phyloP scores from a whole-genome alignment of 2,888 invertebrate genomes.

The Phalera bucephala region DNA sequence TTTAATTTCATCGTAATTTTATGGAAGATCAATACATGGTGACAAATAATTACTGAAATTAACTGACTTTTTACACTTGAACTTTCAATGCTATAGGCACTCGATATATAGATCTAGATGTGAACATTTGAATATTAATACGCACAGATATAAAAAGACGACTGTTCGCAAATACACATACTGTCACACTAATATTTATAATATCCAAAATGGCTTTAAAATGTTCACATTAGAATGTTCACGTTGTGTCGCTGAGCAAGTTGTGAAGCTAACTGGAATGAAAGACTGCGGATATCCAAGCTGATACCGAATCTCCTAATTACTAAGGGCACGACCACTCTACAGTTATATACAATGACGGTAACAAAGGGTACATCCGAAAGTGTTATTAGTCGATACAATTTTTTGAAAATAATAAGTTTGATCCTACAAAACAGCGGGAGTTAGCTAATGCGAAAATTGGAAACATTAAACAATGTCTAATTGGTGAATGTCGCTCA shows the following conservation, averaged over 20 bases:
- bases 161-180: constrained; percentile 71
- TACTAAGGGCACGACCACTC: constrained; percentile 70
- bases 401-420: constrained; percentile 31
- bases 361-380: constrained; percentile 58
- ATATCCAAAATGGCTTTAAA: constrained; percentile 73
- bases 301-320: constrained; percentile 67
- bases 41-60: constrained; percentile 80
- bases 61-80: constrained; percentile 81
- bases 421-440: constrained; percentile 26
- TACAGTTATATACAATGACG: constrained; percentile 73
- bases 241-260: constrained; percentile 61
- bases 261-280: constrained; percentile 73
- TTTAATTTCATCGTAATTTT: constrained; percentile 83
- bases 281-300: constrained; percentile 62
- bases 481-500: constrained; percentile 54
- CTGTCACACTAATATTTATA: constrained; percentile 68
- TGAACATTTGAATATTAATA: constrained; percentile 79
- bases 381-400: constrained; percentile 53
- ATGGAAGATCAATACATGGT: constrained; percentile 84
- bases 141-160: constrained; percentile 76
- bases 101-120: constrained; percentile 80
- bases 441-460: constrained; percentile 23
- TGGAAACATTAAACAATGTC: constrained; percentile 57
- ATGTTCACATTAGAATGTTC: constrained; percentile 76
- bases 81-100: constrained; percentile 82